phyloP scores from a whole-genome alignment of 23 tunicate genomes.

The Oikopleura dioica region DNA sequence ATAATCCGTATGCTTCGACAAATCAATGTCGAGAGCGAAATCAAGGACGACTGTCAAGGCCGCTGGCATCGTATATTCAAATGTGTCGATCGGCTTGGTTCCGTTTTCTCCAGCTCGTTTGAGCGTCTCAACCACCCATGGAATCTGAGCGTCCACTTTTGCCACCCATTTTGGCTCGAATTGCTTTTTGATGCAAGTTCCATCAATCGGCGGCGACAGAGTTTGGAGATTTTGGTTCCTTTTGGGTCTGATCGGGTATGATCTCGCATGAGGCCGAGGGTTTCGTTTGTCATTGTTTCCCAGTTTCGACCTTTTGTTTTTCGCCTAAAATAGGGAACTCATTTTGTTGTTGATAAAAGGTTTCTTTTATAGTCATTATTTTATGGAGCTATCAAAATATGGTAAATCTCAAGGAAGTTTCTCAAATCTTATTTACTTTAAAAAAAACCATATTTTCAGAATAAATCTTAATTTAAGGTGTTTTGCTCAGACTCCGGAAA shows the following conservation, averaged over 20 bases:
- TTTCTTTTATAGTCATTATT: no score
- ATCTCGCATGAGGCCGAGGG: neutral
- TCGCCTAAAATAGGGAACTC: no score
- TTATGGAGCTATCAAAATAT: no score
- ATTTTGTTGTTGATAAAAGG: no score
- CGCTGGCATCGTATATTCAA: neutral
- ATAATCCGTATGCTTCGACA: neutral
- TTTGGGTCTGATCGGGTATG: neutral
- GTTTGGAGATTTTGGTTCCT: neutral
- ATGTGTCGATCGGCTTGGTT: neutral
- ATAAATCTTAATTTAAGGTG: no score
- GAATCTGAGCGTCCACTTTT: neutral
- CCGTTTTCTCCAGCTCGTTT: neutral
- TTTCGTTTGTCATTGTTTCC: neutral
- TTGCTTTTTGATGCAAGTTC: neutral
- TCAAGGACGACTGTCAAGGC: neutral
- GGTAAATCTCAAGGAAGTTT: no score
- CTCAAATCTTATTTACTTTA: no score
- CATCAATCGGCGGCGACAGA: neutral
- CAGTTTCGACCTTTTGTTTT: no score
- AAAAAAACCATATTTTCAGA: no score
- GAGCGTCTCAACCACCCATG: neutral
- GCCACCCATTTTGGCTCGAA: neutral
- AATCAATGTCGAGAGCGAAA: neutral
- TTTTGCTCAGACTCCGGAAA: no score